Evolutionary conservation across 2,113 vertebrate genomes (phyloP).

Genomic region (Genyomyrus donnyi): DNA sequence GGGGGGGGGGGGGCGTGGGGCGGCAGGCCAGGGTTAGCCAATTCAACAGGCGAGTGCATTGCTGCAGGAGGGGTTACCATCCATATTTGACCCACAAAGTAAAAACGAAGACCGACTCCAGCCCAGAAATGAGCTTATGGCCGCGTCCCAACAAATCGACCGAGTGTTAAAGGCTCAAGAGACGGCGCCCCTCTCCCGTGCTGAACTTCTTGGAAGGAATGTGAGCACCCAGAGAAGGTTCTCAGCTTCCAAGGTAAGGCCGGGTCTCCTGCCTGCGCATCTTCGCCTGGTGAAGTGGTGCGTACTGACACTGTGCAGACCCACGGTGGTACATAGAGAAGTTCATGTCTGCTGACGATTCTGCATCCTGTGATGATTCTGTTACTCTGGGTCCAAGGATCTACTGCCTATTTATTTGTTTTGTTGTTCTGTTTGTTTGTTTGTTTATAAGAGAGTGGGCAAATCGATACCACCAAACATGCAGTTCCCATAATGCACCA

Average conservation of each 20-base stretch:
- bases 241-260: neutral
- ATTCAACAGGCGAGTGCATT: neutral
- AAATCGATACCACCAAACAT: neutral
- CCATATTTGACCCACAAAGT: conserved; percentile 5
- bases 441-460: neutral
- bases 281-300: neutral
- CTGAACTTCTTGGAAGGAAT: neutral
- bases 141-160: neutral
- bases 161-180: neutral
- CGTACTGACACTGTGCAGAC: too few species aligned
- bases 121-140: neutral
- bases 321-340: neutral
- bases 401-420: neutral
- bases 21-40: neutral
- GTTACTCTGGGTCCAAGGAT: neutral
- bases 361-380: neutral
- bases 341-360: neutral
- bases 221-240: neutral
- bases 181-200: neutral
- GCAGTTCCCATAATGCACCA: neutral
- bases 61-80: conserved; percentile 3
- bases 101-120: neutral
- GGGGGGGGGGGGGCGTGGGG: too few species aligned
- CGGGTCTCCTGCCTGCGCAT: neutral
- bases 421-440: neutral